Base-by-base conservation (phyloP, 1,140 invertebrate species). In the Zaprionus capensis region DNA sequence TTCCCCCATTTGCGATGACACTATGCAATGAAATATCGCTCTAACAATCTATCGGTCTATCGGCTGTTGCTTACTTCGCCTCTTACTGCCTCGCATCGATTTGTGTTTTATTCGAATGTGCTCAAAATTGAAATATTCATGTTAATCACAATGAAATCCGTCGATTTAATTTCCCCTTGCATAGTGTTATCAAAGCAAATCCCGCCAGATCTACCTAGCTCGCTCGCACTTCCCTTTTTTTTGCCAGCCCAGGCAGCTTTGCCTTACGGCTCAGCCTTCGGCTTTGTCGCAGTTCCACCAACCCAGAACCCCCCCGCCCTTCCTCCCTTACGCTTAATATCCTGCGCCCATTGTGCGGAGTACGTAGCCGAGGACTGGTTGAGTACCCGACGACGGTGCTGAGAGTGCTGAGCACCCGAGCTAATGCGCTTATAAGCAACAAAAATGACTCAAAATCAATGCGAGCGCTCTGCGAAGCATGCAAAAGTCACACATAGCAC, bases 361-460 rank as follows among this genome's bases (percentile, higher is more conserved):
- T 51, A 51, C 11, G 46, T 24, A 51, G 20, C 46, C 20, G 46
- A 34, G 31, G 7, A 51, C 17, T 22, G 20, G 12, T 12, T 51
- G 46, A 22, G 46, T 51, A 51, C 46, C 46, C 46, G 46, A 22
- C 46, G 46, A 20, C 46, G 46, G 46, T 34, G 31, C 26, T 44
- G 58, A 51, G 58, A 57, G 66, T 62, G 64, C 64, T 63, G 53
- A 51, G 46, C 24, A 51, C 20, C 12, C 46, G 46, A 51, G 46
- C 56, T 71, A 75, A 75, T 75, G 67, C 72, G 67, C 67, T 75
- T 75, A 75, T 51, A 36, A 58, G 72, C 53, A 26, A 31, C 53
- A 26, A 34, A 58, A 58, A 34, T 34, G 26, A 67, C 41, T 24
- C 28, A 36, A 38, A 62, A 63, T 70, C 58, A 70, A 70, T 61